Evolutionary conservation across 2,888 invertebrate species (phyloP), one percentile per base, ranked within the genome.

Genomic region (Lasioglossum villosulum): DNA sequence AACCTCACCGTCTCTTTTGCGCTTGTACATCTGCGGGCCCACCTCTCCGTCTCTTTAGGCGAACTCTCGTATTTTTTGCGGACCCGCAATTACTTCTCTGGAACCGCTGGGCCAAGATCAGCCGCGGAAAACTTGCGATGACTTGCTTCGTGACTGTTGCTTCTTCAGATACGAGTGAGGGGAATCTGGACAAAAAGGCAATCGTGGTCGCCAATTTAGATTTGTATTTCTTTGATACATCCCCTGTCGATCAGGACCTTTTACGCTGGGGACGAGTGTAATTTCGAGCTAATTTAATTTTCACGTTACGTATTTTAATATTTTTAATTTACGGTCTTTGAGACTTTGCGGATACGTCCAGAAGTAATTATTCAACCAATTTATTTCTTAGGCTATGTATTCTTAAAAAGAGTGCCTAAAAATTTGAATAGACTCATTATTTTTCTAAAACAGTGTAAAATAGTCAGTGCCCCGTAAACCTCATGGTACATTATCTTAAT

Each of bases 61-160:
- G 91, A 89, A 91, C 87, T 89, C 82, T 86, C 89, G 88, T 92
- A 92, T 92, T 92, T 92, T 93, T 93, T 92, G 89, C 80, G 90
- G 87, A 16, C 89, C 92, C 91, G 91, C 93, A 93, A 94, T 94
- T 93, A 93, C 93, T 93, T 92, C 91, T 91, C 91, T 92, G 89
- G 92, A 93, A 94, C 94, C 93, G 92, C 93, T 86, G 91, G 90
- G 88, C 89, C 86, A 90, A 80, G 86, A 86, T 91, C 88, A 90
- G 89, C 89, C 91, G 90, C 88, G 92, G 93, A 92, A 92, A 93
- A 94, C 92, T 91, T 88, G 84, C 88, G 88, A 90, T 90, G 76
- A 76, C 78, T 27, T 27, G 59, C 59, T 6, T 27, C 27, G 27
- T 30, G 59, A 63, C 27, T 30, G 59, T 52, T 52, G 52, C 52